A percentile compares a stretch with the other conserved stretches of the same genome.
Evolutionary conservation across 2,113 vertebrate genomes (phyloP).

Genomic region (Oreochromis niloticus): DNA sequence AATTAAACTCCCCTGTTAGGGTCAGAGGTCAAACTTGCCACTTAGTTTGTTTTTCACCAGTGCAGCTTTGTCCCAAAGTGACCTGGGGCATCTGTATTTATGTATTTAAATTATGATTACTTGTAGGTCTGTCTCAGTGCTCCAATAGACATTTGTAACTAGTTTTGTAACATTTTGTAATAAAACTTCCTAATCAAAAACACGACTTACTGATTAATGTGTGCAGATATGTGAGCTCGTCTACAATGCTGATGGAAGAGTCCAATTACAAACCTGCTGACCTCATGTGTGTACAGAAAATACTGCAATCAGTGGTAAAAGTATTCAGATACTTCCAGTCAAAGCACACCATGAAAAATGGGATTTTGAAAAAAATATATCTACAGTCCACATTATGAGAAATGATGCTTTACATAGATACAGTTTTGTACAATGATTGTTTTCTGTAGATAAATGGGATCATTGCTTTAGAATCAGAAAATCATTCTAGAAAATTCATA

Average conservation of each 20-base stretch:
- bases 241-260: background rate
- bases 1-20: background rate
- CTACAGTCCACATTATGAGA: background rate
- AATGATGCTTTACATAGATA: background rate
- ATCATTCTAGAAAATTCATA: background rate
- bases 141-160: slow-evolving; percentile 15
- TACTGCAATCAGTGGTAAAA: background rate
- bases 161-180: slow-evolving; percentile 64
- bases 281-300: background rate
- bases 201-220: background rate
- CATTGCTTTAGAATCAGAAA: background rate
- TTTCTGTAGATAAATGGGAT: background rate
- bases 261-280: background rate
- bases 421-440: background rate
- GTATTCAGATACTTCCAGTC: background rate
- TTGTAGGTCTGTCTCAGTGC: slow-evolving; percentile 35
- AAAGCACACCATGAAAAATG: background rate
- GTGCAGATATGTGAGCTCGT: background rate
- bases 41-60: slow-evolving; percentile 40
- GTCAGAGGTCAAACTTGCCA: slow-evolving; percentile 23
- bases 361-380: background rate
- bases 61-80: slow-evolving; percentile 39
- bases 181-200: slow-evolving; percentile 43
- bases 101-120: slow-evolving; percentile 73
- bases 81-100: slow-evolving; percentile 50